A percentile compares a stretch with the other conserved stretches of the same genome.
Conservation (phyloP, 2,113 vertebrate genomes). For the Dromas ardeola region DNA sequence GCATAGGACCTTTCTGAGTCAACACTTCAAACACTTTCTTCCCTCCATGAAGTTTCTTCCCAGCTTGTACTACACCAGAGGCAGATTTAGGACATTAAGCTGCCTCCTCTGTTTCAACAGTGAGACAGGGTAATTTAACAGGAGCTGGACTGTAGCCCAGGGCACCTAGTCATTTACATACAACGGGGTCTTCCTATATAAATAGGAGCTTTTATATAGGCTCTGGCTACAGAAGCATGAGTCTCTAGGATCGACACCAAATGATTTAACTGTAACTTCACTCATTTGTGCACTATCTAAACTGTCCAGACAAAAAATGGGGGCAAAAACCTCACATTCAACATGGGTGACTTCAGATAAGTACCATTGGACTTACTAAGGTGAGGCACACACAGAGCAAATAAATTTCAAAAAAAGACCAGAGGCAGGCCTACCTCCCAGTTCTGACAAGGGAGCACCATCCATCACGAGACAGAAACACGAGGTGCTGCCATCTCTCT, state of each 20-base stretch:
- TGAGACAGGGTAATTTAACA: background rate
- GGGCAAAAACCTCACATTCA: background rate
- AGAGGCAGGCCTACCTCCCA: background rate
- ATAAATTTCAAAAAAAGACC: too few relatives aligned
- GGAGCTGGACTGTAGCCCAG: background rate
- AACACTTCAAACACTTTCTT: background rate
- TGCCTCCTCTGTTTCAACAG: background rate
- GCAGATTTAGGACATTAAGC: background rate
- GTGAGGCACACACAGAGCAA: background rate
- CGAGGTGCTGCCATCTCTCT: background rate
- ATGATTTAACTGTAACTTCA: background rate
- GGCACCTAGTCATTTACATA: background rate
- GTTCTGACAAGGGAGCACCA: background rate
- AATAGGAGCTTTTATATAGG: background rate
- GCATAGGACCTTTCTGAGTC: background rate
- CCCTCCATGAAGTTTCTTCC: background rate
- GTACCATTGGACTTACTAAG: background rate
- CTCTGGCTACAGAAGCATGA: background rate
- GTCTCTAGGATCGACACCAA: background rate
- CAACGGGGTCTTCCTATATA: background rate
- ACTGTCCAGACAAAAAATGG: background rate
- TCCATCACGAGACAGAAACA: rapidly evolving
- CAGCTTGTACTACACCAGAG: background rate
- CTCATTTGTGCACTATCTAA: background rate
- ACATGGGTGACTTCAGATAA: background rate